Evolutionary conservation across 2,113 vertebrate genomes (phyloP).

Genomic region (Haemorhous mexicanus): DNA sequence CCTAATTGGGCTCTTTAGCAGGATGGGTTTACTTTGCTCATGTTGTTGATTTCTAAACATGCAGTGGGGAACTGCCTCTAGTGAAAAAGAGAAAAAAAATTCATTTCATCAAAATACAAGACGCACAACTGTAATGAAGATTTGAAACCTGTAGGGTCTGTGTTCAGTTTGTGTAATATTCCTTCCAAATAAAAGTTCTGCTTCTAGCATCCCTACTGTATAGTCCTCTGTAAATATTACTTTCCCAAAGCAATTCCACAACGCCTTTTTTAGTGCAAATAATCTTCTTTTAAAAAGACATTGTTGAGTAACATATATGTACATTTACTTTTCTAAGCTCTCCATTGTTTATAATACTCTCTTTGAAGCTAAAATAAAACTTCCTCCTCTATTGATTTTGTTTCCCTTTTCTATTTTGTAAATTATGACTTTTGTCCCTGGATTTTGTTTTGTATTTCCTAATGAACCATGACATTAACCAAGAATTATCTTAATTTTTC

Average conservation of each 20-base stretch:
- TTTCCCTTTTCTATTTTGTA: constrained; percentile 59
- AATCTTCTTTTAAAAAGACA: constrained; percentile 21
- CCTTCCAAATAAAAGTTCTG: constrained; percentile 71
- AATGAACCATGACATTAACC: background rate
- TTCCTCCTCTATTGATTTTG: constrained; percentile 57
- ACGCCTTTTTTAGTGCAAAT: constrained; percentile 48
- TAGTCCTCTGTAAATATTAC: constrained; percentile 69
- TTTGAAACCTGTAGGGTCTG: constrained; percentile 58
- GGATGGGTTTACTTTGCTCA: background rate
- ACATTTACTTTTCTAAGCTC: constrained; percentile 64
- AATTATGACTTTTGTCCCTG: constrained; percentile 17
- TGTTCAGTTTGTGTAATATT: constrained; percentile 64
- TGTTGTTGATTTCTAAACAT: constrained; percentile 1
- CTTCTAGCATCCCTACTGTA: constrained; percentile 57
- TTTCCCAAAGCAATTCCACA: constrained; percentile 18
- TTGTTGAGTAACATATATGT: constrained; percentile 50
- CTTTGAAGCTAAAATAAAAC: constrained; percentile 68
- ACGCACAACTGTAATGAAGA: constrained; percentile 60
- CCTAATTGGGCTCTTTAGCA: background rate
- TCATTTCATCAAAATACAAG: constrained; percentile 20
- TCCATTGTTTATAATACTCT: constrained; percentile 60
- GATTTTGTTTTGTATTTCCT: constrained; percentile 25
- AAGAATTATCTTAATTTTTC: constrained; percentile 2
- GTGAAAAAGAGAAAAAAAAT: constrained; percentile 5
- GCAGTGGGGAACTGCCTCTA: constrained; percentile 18